These are phyloP conservation scores for Drosophila parabipectinata DNA, from an alignment of 1,140 invertebrate species.

Conservation along the genomic window DNA sequence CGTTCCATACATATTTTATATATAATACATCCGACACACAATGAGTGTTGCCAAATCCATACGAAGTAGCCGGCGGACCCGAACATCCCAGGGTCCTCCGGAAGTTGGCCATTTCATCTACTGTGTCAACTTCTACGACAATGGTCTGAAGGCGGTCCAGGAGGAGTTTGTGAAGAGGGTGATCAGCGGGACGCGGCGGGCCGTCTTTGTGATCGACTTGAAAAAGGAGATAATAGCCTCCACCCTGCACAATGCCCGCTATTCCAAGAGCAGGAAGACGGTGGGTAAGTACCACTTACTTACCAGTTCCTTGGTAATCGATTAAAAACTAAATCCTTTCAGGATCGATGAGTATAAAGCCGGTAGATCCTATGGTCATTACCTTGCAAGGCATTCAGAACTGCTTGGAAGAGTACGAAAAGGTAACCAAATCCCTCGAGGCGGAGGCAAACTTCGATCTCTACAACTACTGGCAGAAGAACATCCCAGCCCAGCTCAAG, in stretches of 20 bases:
- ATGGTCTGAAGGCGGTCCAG: conserved; percentile 52
- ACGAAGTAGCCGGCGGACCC: conserved; percentile 7
- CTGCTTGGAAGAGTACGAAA: conserved; percentile 40
- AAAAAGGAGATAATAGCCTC: conserved; percentile 35
- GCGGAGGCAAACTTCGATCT: conserved; percentile 54
- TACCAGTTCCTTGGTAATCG: no score
- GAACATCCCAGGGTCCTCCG: neutral
- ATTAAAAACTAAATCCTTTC: neutral
- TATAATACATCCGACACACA: neutral
- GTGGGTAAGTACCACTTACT: neutral
- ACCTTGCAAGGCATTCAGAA: conserved; percentile 30
- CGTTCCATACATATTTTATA: conserved; percentile 17
- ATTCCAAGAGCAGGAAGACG: neutral
- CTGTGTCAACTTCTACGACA: conserved; percentile 69
- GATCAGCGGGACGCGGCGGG: conserved; percentile 40
- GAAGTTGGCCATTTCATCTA: conserved; percentile 31
- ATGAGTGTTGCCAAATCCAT: conserved; percentile 24
- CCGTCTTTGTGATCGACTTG: conserved; percentile 62
- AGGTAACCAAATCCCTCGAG: conserved; percentile 38
- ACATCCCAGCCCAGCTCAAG: conserved; percentile 55
- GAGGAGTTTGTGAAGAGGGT: conserved; percentile 59
- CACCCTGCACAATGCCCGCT: neutral
- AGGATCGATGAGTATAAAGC: neutral
- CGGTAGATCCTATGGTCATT: conserved; percentile 35
- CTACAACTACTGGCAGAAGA: conserved; percentile 43